These are phyloP conservation scores for Tachysurus fulvidraco DNA, from an alignment of 2,113 vertebrate species.

Conservation along the genomic window DNA sequence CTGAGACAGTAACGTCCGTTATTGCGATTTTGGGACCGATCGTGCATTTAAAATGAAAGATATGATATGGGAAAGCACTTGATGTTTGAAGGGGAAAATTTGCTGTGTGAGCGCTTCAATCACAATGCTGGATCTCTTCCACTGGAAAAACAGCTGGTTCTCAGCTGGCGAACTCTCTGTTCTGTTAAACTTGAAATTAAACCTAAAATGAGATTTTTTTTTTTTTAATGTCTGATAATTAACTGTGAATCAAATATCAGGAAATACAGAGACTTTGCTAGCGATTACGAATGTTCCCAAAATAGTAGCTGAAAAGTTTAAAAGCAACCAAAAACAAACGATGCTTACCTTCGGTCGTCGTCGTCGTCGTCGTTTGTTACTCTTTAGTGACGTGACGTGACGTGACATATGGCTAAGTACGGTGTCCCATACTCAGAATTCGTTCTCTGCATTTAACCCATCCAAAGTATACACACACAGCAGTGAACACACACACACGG, in stretches of 20 bases:
- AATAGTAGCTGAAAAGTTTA: neutral
- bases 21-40: neutral
- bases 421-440: too few species aligned
- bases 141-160: slow-evolving; percentile 6
- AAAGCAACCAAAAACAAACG: neutral
- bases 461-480: too few species aligned
- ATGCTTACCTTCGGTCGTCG: neutral
- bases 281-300: neutral
- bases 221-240: neutral
- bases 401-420: too few species aligned
- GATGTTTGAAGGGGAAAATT: neutral
- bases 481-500: too few species aligned
- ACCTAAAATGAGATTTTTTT: neutral
- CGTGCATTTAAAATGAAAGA: neutral
- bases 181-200: neutral
- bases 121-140: neutral
- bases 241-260: neutral
- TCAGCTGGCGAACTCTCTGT: neutral
- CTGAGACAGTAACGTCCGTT: neutral
- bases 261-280: neutral
- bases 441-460: too few species aligned
- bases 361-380: neutral
- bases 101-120: neutral
- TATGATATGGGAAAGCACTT: neutral
- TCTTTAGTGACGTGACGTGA: too few species aligned